Evolutionary conservation across 2,113 vertebrate species (phyloP).

Genomic region (Megaceryle maxima): DNA sequence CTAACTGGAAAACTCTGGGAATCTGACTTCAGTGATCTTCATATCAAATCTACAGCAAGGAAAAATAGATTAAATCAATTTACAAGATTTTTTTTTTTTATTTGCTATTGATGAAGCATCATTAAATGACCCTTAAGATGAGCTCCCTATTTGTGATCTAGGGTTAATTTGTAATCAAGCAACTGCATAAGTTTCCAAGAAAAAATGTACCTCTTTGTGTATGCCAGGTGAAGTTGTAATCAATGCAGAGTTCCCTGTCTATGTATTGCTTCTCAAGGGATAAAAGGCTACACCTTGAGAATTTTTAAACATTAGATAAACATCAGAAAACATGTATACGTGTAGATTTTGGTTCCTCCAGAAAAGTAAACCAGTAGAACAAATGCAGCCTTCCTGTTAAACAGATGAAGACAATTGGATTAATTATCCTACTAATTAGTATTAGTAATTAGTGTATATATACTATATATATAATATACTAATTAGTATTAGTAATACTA

Average conservation of each 20-base stretch:
- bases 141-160: neutral
- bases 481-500: no score
- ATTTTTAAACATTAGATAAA: neutral
- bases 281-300: neutral
- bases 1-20: neutral
- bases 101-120: neutral
- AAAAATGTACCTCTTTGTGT: neutral
- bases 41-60: neutral
- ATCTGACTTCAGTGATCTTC: neutral
- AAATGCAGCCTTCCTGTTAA: neutral
- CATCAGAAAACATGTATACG: accelerated
- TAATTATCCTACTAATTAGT: neutral
- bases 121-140: neutral
- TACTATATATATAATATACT: no score
- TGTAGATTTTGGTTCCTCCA: neutral
- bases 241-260: neutral
- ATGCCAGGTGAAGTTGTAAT: neutral
- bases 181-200: neutral
- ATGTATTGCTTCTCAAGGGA: neutral
- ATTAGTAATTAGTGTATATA: neutral
- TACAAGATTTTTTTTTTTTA: neutral
- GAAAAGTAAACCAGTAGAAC: neutral
- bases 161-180: neutral
- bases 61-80: neutral
- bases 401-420: neutral